Base-by-base conservation (phyloP, 1,140 invertebrate species). In the Aphelinus atriplicis region DNA sequence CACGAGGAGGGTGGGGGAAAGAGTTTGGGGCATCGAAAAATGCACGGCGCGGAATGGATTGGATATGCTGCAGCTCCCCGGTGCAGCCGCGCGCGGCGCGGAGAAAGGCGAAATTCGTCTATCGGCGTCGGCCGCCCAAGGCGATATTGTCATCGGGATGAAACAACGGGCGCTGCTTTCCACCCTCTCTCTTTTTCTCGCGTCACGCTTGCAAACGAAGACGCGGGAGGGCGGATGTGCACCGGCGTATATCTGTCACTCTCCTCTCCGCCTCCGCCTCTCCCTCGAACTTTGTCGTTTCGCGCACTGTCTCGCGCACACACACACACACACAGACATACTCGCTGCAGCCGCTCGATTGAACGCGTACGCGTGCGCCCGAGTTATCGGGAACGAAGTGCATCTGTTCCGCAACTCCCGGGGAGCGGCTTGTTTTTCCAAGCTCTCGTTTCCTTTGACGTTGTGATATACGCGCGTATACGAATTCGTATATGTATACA, bases 111-210 rank as follows among this genome's bases (percentile, higher is more conserved):
- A 81, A 81, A 82, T 80, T 82, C 81, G 78, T 77, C 80, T 81
- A 78, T 79, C 77, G 43, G 78, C 81, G 77, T 85, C 82, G 81
- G 80, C 79, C 75, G 85, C 85, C 80, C 78, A 83, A 81, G 84
- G 86, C 86, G 82, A 84, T 84, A 84, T 86, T 82, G 81, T 85
- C 81, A 83, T 84, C 83, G 81, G 84, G 83, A 87, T 85, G 84
- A 84, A 83, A 82, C 51, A 4, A 4, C 51, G 51, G 4, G 51
- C 51, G 51, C 51, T 4, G 9, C 51, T 6, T 6, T 9, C 9
- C 4, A 0, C 51, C 9, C 9, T 53, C 9, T 53, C 63, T 50
- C 50, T n/a, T 43, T 60, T 61, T 48, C 26, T 47, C 78, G 77
- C 78, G 72, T 77, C 78, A 72, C 76, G 67, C 68, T 26, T 26